Conservation (phyloP, 2,113 vertebrate species). For the Spilogale gracilis region DNA sequence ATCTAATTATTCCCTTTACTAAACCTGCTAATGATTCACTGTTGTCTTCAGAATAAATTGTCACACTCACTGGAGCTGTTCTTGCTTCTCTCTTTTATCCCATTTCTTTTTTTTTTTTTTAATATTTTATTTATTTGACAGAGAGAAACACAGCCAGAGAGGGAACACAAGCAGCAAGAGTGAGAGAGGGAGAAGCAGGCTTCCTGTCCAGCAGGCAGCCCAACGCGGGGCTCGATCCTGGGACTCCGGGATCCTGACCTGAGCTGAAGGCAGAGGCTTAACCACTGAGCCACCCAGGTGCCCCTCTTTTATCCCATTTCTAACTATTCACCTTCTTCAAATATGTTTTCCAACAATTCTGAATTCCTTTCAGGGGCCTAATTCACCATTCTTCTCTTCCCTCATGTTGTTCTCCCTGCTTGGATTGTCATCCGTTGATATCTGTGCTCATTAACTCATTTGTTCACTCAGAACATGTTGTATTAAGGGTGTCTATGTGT, state of each 20-base stretch:
- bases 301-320: neutral
- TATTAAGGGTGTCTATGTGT: neutral
- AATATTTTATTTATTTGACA: no score
- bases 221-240: no score
- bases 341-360: neutral
- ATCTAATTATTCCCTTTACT: neutral
- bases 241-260: no score
- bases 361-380: constrained; percentile 20
- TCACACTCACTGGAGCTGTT: neutral
- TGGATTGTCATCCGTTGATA: neutral
- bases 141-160: no score
- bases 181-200: no score
- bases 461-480: constrained; percentile 4
- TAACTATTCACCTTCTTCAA: neutral
- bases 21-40: neutral
- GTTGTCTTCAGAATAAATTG: constrained; percentile 4
- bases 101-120: neutral
- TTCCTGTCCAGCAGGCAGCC: no score
- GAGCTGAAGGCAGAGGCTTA: no score
- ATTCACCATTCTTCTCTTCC: neutral
- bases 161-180: no score
- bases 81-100: constrained; percentile 10
- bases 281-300: no score
- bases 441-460: neutral
- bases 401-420: neutral